Evolutionary conservation across 2,797 vertebrate genomes (phyloP).

Genomic region (Pygocentrus nattereri): DNA sequence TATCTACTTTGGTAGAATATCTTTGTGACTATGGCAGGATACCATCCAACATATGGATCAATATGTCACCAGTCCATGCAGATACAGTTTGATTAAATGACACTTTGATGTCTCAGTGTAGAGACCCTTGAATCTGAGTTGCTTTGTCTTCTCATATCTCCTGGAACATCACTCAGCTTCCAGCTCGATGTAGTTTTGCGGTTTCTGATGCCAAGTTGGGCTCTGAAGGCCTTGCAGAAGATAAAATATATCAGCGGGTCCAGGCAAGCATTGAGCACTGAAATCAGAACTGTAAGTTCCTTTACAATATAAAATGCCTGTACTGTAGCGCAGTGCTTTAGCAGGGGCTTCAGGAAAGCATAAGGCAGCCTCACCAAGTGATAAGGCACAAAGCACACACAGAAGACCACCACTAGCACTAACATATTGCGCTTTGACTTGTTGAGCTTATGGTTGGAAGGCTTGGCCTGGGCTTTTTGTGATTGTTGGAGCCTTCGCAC

Average conservation of each 20-base stretch:
- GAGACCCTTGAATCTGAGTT: conserved; percentile 32
- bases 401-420: conserved; percentile 75
- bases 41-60: not conserved
- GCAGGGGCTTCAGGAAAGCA: conserved; percentile 38
- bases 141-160: conserved; percentile 24
- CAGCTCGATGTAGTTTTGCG: not conserved
- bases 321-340: not conserved
- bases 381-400: conserved; percentile 78
- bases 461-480: conserved; percentile 31
- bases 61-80: not conserved
- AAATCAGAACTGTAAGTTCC: conserved; percentile 68
- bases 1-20: too few relatives aligned
- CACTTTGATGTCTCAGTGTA: conserved; percentile 24
- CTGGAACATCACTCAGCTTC: not conserved
- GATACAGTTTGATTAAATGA: not conserved
- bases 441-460: conserved; percentile 58
- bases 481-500: conserved; percentile 57
- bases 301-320: conserved; percentile 68
- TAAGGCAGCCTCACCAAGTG: conserved; percentile 75
- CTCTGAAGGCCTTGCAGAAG: conserved; percentile 75
- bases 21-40: not conserved
- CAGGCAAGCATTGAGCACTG: conserved; percentile 74
- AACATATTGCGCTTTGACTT: conserved; percentile 73
- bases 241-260: conserved; percentile 80
- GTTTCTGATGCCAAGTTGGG: conserved; percentile 53